Conservation (phyloP, 2,797 vertebrate genomes). For the Heterohyrax brucei region DNA sequence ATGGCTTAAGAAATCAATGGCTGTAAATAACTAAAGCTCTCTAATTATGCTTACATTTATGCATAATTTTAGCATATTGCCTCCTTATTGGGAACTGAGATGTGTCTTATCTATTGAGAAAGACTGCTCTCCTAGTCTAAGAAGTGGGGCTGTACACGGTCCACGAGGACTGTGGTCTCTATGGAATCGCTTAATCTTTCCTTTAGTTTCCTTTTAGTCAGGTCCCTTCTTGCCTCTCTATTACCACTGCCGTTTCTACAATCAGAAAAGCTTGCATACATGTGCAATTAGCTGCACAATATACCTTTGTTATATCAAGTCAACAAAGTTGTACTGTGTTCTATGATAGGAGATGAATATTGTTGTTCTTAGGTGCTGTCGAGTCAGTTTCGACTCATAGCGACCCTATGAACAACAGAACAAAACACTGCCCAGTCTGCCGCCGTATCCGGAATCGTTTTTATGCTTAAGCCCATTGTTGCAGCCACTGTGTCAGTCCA, state of each 20-base stretch:
- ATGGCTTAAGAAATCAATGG: constrained; percentile 65
- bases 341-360: constrained; percentile 9
- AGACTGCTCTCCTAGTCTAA: constrained; percentile 42
- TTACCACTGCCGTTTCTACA: neutral
- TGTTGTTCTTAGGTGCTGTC: too few species aligned
- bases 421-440: too few species aligned
- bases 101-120: constrained; percentile 69
- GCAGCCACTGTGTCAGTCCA: too few species aligned
- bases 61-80: constrained; percentile 64
- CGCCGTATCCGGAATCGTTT: too few species aligned
- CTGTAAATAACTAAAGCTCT: constrained; percentile 39
- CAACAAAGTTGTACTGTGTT: neutral
- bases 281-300: neutral
- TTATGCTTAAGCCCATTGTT: too few species aligned
- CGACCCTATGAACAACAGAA: too few species aligned
- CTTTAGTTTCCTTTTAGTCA: constrained; percentile 42
- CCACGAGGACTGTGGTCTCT: neutral
- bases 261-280: neutral
- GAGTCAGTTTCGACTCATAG: too few species aligned
- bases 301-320: neutral
- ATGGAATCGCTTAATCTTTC: constrained; percentile 6
- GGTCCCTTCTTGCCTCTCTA: neutral
- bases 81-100: constrained; percentile 60
- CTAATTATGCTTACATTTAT: constrained; percentile 37
- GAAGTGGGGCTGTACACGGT: neutral